These are phyloP conservation scores for Lasiommata megera DNA, from an alignment of 2,888 invertebrate genomes.

Conservation along the genomic window DNA sequence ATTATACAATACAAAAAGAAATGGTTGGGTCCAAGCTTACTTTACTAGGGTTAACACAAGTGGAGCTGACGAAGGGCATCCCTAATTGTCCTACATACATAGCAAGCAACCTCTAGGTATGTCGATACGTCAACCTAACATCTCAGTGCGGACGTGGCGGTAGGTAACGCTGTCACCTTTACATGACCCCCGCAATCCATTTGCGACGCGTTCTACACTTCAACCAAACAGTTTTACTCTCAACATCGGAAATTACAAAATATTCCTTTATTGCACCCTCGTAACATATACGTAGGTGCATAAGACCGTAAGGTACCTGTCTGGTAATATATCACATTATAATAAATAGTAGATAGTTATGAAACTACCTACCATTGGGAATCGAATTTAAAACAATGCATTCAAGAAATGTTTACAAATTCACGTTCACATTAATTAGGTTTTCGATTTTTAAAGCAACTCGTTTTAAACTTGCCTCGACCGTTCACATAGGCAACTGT, in stretches of 20 bases:
- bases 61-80: constrained; percentile 1
- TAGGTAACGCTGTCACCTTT: constrained; percentile 23
- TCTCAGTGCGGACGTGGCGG: constrained; percentile 45
- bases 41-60: neutral
- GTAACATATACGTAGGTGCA: no score
- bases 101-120: neutral
- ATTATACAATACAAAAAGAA: no score
- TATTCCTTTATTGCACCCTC: neutral
- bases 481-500: no score
- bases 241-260: neutral
- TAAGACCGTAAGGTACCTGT: neutral
- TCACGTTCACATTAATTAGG: no score
- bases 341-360: no score
- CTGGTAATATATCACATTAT: no score
- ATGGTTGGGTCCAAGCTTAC: neutral
- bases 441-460: no score
- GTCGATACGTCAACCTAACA: constrained; percentile 2
- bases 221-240: neutral
- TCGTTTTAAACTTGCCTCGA: no score
- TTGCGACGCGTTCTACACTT: neutral
- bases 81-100: neutral
- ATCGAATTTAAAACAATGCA: no score
- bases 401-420: no score
- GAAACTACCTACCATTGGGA: no score
- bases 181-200: constrained; percentile 17